A percentile compares a stretch with the other conserved stretches of the same genome.
phyloP scores from a whole-genome alignment of 2,888 invertebrate species.

The Hemaris fuciformis region DNA sequence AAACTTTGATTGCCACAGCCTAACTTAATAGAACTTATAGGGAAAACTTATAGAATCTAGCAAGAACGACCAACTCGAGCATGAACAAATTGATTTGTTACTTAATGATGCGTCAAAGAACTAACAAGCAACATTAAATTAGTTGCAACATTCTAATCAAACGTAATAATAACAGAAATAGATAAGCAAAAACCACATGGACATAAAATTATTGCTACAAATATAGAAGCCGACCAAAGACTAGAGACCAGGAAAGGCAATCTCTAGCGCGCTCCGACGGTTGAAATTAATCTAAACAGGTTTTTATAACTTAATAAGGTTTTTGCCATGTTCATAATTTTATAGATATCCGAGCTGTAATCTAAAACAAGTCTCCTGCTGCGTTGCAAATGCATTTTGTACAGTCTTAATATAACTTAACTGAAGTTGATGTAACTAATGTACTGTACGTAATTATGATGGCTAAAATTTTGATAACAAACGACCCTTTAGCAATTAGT shows the following conservation, averaged over 20 bases:
- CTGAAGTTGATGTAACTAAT: background rate
- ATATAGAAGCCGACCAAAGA: background rate
- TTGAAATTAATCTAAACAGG: slow-evolving; percentile 9
- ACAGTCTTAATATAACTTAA: background rate
- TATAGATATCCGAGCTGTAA: slow-evolving; percentile 8
- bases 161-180: too few relatives aligned
- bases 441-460: background rate
- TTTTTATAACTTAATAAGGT: slow-evolving; percentile 8
- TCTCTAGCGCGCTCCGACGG: background rate
- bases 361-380: slow-evolving; percentile 5
- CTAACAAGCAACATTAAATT: too few relatives aligned
- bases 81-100: too few relatives aligned
- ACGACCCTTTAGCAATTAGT: background rate
- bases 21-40: too few relatives aligned
- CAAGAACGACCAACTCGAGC: too few relatives aligned
- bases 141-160: too few relatives aligned
- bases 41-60: too few relatives aligned
- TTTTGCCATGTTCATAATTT: slow-evolving; percentile 13
- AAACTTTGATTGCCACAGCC: too few relatives aligned
- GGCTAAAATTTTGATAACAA: background rate
- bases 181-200: background rate
- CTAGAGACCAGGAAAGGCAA: background rate
- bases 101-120: too few relatives aligned
- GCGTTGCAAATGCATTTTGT: background rate
- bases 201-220: background rate